Base-by-base conservation (phyloP, 2,888 invertebrate species). In the Margaritifera margaritifera region DNA sequence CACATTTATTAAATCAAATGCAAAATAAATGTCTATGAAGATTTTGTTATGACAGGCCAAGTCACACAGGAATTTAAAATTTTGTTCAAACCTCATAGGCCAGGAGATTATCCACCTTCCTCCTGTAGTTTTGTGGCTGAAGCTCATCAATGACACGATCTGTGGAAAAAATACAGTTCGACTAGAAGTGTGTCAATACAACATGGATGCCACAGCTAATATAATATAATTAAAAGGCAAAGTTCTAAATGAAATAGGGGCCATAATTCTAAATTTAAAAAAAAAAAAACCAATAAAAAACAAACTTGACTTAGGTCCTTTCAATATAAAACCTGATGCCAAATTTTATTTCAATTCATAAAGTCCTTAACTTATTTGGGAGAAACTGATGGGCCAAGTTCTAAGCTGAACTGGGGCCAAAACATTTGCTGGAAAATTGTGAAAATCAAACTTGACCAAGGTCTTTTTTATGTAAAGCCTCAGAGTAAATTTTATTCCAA, bases 71-170 rank as follows among this genome's bases (percentile, higher is more conserved):
- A 18, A 22, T 20, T n/a, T n/a, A n/a, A n/a, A n/a, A n/a, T n/a
- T n/a, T 57, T 57, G 25, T 57, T 57, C 25, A 22, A 74, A 88
- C 88, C 86, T 95, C 96, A 88, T 96, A 95, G 85, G 96, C 95
- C 84, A 97, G 95, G 31, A 98, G 83, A 91, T 87, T 88, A 62
- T 89, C 90, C 20, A 91, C 87, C 74, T 92, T 91, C 1, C 90
- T 90, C 64, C 92, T 89, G 69, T 91, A 89, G 60, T 97, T 97
- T 87, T 99, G 97, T 0, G 98, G 98, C 90, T 98, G 97, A 86
- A 98, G 95, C 89, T 99, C 99, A 91, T 99, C 99, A 0, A 99
- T 98, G 6, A 99, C 98, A 22, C 99, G 93, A 90, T 99, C 98
- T 87, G 84, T 59, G 79, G 79, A 60, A 61, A 62, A 31, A 60